Evolutionary conservation across 2,113 vertebrate species (phyloP).

Genomic region (Gadus chalcogrammus): DNA sequence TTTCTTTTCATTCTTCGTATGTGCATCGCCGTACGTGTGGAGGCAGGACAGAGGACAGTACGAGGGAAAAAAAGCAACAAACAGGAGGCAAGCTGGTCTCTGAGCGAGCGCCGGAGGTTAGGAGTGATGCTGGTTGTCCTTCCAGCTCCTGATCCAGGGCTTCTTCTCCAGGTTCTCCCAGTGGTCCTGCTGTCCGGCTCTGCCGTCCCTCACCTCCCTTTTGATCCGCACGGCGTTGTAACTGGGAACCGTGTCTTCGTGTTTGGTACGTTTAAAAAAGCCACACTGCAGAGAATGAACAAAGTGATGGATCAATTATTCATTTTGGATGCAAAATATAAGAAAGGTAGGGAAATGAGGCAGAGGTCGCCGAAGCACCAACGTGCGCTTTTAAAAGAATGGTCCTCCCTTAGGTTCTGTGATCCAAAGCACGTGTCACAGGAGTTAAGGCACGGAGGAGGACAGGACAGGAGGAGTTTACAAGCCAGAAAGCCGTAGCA

Average conservation of each 20-base stretch:
- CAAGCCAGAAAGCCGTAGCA: background rate
- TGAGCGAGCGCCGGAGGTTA: conserved; percentile 55
- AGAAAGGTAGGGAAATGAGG: conserved; percentile 14
- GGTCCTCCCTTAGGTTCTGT: background rate
- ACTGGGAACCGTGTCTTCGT: conserved; percentile 87
- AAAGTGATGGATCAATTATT: no score
- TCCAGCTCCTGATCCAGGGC: conserved; percentile 92
- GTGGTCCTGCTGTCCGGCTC: conserved; percentile 64
- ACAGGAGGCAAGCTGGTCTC: background rate
- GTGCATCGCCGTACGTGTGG: background rate
- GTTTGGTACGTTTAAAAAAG: conserved; percentile 91
- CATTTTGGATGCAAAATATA: no score
- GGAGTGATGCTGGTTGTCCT: conserved; percentile 86
- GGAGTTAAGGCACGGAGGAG: background rate
- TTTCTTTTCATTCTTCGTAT: background rate
- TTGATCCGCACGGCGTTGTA: conserved; percentile 91
- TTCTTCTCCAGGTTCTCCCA: conserved; percentile 80
- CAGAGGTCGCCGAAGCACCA: background rate
- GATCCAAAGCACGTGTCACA: background rate
- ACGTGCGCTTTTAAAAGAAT: background rate
- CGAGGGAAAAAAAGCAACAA: background rate
- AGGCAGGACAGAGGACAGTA: no score
- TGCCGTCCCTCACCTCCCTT: conserved; percentile 79
- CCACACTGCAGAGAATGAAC: conserved; percentile 76
- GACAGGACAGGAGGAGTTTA: background rate